Conservation (phyloP, 2,888 invertebrate genomes). For the Apoderus coryli region DNA sequence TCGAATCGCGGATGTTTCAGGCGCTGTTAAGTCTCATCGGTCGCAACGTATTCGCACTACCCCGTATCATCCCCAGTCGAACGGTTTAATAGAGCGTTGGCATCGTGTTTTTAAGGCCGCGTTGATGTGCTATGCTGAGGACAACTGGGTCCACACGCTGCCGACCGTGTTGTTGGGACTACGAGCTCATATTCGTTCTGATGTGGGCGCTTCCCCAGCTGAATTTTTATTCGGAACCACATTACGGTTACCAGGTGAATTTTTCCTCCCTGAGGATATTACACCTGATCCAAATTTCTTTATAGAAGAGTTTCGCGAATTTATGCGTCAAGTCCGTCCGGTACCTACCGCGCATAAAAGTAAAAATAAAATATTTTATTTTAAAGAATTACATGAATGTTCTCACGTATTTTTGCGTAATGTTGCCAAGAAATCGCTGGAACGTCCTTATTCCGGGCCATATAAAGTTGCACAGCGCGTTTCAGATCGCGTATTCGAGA, state of each 20-base stretch:
- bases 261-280: slow-evolving; percentile 8
- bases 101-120: slow-evolving; percentile 6
- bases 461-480: slow-evolving; percentile 6
- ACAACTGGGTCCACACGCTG: slow-evolving; percentile 7
- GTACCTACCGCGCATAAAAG: slow-evolving; percentile 6
- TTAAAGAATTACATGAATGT: slow-evolving; percentile 8
- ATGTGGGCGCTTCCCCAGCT: slow-evolving; percentile 8
- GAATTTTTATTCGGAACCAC: slow-evolving; percentile 9
- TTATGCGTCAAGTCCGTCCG: slow-evolving; percentile 7
- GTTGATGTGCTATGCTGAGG: slow-evolving; percentile 6
- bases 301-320: slow-evolving; percentile 7
- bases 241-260: slow-evolving; percentile 7
- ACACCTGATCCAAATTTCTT: slow-evolving; percentile 8
- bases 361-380: slow-evolving; percentile 8
- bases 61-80: too few relatives aligned
- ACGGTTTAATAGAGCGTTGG: too few relatives aligned
- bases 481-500: slow-evolving; percentile 8
- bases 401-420: slow-evolving; percentile 8
- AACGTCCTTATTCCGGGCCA: slow-evolving; percentile 6
- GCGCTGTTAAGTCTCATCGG: too few relatives aligned
- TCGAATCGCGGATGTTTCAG: too few relatives aligned
- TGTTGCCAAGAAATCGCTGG: too few relatives aligned
- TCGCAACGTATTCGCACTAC: too few relatives aligned
- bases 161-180: slow-evolving; percentile 7
- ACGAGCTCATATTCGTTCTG: slow-evolving; percentile 8